Conservation (phyloP, 2,888 invertebrate genomes). For the Drosophila testacea region DNA sequence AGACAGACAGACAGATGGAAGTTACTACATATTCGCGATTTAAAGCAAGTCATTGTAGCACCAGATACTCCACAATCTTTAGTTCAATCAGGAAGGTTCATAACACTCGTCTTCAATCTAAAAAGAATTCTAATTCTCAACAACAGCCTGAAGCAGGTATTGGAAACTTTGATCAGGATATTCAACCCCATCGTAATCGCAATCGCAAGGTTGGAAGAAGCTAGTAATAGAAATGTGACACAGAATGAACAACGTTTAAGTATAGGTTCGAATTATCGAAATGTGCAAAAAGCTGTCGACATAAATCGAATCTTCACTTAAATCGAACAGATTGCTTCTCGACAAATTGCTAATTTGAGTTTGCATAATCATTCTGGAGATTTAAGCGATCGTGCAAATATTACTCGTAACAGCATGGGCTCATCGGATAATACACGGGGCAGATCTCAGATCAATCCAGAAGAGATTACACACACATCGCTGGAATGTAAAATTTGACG, state of each 20-base stretch:
- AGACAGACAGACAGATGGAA: too few relatives aligned
- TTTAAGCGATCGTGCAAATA: not conserved
- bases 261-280: not conserved
- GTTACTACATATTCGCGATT: too few relatives aligned
- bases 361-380: not conserved
- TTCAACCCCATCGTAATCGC: too few relatives aligned
- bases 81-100: too few relatives aligned
- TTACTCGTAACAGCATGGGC: not conserved
- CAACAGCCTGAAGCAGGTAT: too few relatives aligned
- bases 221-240: too few relatives aligned
- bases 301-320: not conserved
- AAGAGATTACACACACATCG: not conserved
- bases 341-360: not conserved
- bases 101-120: too few relatives aligned
- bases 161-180: too few relatives aligned
- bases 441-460: not conserved
- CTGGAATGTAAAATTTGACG: not conserved
- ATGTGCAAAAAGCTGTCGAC: not conserved
- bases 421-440: not conserved
- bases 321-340: not conserved
- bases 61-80: too few relatives aligned
- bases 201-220: too few relatives aligned
- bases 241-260: not conserved
- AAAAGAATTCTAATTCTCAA: too few relatives aligned
- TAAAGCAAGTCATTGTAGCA: too few relatives aligned